Evolutionary conservation across 2,888 invertebrate genomes (phyloP).

Genomic region (Andricus curvator): DNA sequence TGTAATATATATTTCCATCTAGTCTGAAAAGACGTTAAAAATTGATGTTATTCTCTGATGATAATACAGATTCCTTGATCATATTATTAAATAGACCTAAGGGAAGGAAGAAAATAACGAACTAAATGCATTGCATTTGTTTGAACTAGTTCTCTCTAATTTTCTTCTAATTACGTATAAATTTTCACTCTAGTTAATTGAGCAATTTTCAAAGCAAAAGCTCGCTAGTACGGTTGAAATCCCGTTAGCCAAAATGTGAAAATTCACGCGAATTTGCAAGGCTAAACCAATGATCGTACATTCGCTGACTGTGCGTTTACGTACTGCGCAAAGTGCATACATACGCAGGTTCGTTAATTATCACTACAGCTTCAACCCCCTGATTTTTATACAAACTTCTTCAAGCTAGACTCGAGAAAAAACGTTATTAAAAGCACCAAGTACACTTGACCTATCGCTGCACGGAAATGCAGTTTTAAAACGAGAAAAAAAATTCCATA

Average conservation of each 20-base stretch:
- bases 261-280: not conserved
- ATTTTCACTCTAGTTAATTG: constrained; percentile 1
- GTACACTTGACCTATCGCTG: constrained; percentile 20
- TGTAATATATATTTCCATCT: no score
- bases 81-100: no score
- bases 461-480: constrained; percentile 19
- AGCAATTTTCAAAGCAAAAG: not conserved
- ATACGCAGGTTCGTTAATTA: constrained; percentile 29
- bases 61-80: no score
- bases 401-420: constrained; percentile 26
- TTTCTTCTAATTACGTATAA: not conserved
- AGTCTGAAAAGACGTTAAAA: no score
- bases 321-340: not conserved
- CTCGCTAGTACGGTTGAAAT: not conserved
- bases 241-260: not conserved
- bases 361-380: constrained; percentile 3
- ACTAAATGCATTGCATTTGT: not conserved
- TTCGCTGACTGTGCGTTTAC: not conserved
- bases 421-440: constrained; percentile 26
- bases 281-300: not conserved
- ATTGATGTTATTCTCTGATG: no score
- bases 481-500: constrained; percentile 8
- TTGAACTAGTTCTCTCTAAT: not conserved
- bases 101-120: no score
- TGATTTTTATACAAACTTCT: constrained; percentile 35